Base-by-base conservation (phyloP, 2,797 vertebrate genomes). In the Pseudomugil tenellus region DNA sequence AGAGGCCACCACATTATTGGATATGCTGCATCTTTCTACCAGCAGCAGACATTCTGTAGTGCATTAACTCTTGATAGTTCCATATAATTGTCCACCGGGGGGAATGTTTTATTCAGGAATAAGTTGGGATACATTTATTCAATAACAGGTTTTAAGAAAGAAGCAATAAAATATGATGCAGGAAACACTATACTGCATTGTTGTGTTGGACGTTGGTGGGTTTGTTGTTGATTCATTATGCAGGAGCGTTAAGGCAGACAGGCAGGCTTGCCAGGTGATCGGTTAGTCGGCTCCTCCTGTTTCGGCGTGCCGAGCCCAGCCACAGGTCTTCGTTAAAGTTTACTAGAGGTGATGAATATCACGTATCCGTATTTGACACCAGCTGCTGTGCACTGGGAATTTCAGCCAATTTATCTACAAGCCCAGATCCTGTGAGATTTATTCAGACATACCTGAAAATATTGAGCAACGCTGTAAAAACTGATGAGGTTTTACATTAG, bases 181-280 rank as follows among this genome's bases (percentile, higher is more conserved):
- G 52, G 6, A 70, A 71, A 54, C 59, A 25, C 29, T 29, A 29
- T 3, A 29, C 35, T 6, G 6, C 10, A n/a, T 41, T 29, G 21
- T 29, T 37, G 0, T 29, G 49, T 32, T 41, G 35, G 35, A 17
- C 13, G 31, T 53, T 4, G 57, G 23, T 6, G 63, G 13, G 58
- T 26, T 41, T 73, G 85, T 71, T 74, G 85, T 79, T 81, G 19
- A 81, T 88, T 71, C 74, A 85, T 91, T 74, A 87, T 85, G 76
- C 43, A 86, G 29, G 53, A 83, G 78, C 75, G 51, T 76, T 6
- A 34, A 63, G 49, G 61, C 67, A 53, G 69, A 74, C 76, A 67
- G 72, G 59, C 53, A 49, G 35, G 64, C 37, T 32, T 64, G 70
- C 53, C 53, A 62, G 74, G 58, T 64, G 76, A 72, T 46, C 58